Evolutionary conservation across 2,888 invertebrate genomes (phyloP).

Genomic region (Polyommatus icarus): DNA sequence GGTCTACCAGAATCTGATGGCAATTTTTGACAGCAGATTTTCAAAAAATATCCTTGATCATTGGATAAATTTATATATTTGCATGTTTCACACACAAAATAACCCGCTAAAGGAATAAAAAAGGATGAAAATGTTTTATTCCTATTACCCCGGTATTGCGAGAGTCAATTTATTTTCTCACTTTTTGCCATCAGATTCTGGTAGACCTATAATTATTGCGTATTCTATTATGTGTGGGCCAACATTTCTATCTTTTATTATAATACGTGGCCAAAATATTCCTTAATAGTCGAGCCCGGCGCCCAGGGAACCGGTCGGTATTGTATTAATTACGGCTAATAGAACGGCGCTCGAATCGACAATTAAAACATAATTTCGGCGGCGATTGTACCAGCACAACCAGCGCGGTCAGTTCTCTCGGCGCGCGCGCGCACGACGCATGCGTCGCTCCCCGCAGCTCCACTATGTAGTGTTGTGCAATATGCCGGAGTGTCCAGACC

Average conservation of each 20-base stretch:
- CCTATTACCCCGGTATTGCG: too few species aligned
- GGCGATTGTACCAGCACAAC: not conserved
- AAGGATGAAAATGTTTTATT: too few species aligned
- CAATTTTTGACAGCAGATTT: too few species aligned
- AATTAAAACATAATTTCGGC: constrained; percentile 1
- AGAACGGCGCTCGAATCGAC: constrained; percentile 4
- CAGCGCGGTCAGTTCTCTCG: not conserved
- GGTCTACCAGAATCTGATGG: too few species aligned
- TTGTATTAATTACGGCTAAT: constrained; percentile 3
- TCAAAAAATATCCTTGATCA: too few species aligned
- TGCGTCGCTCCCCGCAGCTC: constrained; percentile 12
- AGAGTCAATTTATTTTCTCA: too few species aligned
- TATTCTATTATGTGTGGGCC: not conserved
- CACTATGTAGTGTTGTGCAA: constrained; percentile 53
- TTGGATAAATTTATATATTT: too few species aligned
- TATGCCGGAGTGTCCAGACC: constrained; percentile 76
- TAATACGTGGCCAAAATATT: not conserved
- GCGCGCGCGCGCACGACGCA: constrained; percentile 8
- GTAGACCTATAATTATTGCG: not conserved
- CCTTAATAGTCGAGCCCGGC: not conserved
- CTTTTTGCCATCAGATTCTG: too few species aligned
- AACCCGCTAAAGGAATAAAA: too few species aligned
- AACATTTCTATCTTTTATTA: not conserved
- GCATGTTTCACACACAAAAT: too few species aligned
- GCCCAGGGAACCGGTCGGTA: constrained; percentile 4